Conservation (phyloP, 2,888 invertebrate genomes). For the Crepidodera aurea region DNA sequence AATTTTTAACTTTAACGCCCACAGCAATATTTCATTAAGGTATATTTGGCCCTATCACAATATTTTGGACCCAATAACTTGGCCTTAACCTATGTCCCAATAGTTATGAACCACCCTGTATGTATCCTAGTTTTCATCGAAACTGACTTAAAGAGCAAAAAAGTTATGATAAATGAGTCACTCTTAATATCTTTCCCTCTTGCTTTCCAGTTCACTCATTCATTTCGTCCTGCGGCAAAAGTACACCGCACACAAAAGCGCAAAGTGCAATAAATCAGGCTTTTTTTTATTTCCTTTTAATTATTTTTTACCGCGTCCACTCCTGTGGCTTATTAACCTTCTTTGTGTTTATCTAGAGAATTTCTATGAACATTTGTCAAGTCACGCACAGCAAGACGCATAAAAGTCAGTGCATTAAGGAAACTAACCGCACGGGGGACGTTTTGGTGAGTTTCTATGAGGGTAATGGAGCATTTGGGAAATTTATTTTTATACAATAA, state of each 20-base stretch:
- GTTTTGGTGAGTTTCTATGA: not conserved
- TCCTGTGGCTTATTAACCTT: conserved; percentile 26
- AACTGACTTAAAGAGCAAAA: conserved; percentile 7
- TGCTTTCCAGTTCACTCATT: not conserved
- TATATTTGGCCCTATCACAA: no score
- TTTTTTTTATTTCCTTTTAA: conserved; percentile 29
- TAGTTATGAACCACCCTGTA: no score
- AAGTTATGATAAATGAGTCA: conserved; percentile 11
- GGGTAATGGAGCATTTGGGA: conserved; percentile 1
- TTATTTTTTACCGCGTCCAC: conserved; percentile 30
- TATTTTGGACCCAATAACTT: no score
- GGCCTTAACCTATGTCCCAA: no score
- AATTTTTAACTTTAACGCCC: no score
- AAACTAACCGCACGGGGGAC: conserved; percentile 5
- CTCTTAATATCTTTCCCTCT: conserved; percentile 1
- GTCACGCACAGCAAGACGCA: conserved; percentile 21
- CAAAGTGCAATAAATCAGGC: conserved; percentile 27
- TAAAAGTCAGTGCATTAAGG: conserved; percentile 8
- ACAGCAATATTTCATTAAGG: no score
- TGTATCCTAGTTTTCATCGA: no score
- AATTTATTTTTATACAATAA: not conserved
- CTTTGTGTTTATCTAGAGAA: conserved; percentile 24
- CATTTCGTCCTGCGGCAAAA: conserved; percentile 2
- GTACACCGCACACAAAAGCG: conserved; percentile 22
- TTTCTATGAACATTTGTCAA: conserved; percentile 25